These are phyloP conservation scores for Ceyx erithaca DNA, from an alignment of 2,797 vertebrate species.

Conservation along the genomic window DNA sequence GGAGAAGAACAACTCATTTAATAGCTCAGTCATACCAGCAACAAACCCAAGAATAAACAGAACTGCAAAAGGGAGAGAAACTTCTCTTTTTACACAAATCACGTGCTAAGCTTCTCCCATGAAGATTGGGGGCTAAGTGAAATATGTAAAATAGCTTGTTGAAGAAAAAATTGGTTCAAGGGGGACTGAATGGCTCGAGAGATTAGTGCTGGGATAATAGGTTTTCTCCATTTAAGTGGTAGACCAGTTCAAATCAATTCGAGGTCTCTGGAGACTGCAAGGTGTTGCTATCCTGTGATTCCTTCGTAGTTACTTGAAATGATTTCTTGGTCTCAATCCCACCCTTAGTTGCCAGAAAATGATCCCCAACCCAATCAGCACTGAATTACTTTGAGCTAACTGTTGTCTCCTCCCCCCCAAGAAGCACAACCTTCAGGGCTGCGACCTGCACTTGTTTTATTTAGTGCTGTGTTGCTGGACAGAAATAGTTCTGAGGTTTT, in stretches of 20 bases:
- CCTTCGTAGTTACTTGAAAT: conserved; percentile 8
- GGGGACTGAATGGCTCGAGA: conserved; percentile 48
- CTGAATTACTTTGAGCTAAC: conserved; percentile 4
- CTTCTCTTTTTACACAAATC: neutral
- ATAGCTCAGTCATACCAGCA: conserved; percentile 3
- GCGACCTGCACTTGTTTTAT: neutral
- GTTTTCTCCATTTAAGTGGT: conserved; percentile 60
- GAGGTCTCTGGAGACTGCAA: conserved; percentile 15
- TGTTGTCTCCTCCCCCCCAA: neutral
- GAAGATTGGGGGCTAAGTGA: neutral
- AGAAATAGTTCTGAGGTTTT: neutral
- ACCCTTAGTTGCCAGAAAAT: conserved; percentile 35
- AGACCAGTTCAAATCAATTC: conserved; percentile 59
- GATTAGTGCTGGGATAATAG: conserved; percentile 63
- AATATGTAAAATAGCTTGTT: conserved; percentile 59
- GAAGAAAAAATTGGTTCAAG: conserved; percentile 49
- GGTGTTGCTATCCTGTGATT: conserved; percentile 49
- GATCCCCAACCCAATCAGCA: conserved; percentile 5
- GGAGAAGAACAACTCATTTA: neutral
- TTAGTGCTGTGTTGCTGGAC: neutral
- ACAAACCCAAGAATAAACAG: conserved; percentile 12
- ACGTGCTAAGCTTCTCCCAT: neutral
- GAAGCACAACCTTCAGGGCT: neutral
- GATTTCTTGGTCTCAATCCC: conserved; percentile 37
- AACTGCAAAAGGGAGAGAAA: neutral